Base-by-base conservation (phyloP, 2,888 invertebrate species). In the Drosophila meridiana region DNA sequence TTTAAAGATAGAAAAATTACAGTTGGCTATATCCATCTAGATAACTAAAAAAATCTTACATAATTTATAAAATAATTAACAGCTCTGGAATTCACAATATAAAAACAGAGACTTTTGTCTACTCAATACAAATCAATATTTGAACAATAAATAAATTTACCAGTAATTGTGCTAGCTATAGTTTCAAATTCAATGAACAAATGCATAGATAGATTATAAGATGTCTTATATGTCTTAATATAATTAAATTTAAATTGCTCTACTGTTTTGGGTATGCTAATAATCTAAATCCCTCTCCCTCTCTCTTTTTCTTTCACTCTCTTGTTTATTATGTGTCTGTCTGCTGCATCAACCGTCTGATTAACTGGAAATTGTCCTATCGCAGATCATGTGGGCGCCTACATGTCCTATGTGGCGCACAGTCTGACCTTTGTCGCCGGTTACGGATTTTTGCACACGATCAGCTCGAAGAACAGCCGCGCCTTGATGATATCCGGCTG, bases 351-450 rank as follows among this genome's bases (percentile, higher is more conserved):
- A 34, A 53, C 11, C 11, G 34, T 45, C 40, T 65, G 60, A 52
- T n/a, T 5, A 6, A 40, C 9, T 66, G n/a, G 20, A 26, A 36
- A 32, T n/a, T 36, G 20, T 34, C 36, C 8, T 0, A 43, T 58
- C 11, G 11, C 80, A 92, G 92, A 92, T 82, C 82, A 86, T 66
- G 83, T 90, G 28, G 92, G 92, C 36, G 89, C 92, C 8, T 92
- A 90, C 60, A 83, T 92, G 53, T 90, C 92, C 7, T 92, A 92
- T 79, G 66, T 91, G 57, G 91, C 84, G n/a, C 91, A 92, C 68
- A 92, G 92, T 38, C 48, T 92, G 38, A 92, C 88, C 42, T 92
- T 90, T 69, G 70, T 92, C 36, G 87, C 90, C 34, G 91, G 91
- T 13, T 81, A 90, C 13, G 91, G 91, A 42, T 92, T 90, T 32